Percentiles rank a stretch among this genome's conserved stretches.
Conservation (phyloP, 2,797 vertebrate species). For the Clarias platycephalus region DNA sequence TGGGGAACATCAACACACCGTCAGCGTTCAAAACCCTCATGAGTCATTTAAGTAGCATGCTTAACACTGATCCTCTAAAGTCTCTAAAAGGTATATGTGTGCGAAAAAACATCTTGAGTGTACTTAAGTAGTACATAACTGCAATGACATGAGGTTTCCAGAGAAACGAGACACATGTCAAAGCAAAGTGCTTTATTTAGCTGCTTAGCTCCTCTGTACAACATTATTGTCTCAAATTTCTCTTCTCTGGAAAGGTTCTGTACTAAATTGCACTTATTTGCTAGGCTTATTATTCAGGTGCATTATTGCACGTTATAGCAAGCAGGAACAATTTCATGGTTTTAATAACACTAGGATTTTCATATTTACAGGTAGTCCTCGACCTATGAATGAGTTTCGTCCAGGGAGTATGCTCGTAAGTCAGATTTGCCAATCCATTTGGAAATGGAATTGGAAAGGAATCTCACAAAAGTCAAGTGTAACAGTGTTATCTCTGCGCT, state of each 20-base stretch:
- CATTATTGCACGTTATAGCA: neutral
- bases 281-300: neutral
- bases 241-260: neutral
- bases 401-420: too few species aligned
- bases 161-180: neutral
- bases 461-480: too few species aligned
- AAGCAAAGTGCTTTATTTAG: neutral
- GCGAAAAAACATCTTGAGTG: neutral
- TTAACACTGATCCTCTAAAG: neutral
- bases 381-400: too few species aligned
- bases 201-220: too few species aligned
- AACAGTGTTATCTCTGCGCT: too few species aligned
- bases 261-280: too few species aligned
- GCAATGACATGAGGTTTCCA: neutral
- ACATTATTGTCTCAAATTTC: too few species aligned
- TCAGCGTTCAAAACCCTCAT: neutral
- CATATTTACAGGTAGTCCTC: neutral
- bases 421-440: too few species aligned
- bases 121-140: neutral
- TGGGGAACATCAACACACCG: constrained; percentile 53
- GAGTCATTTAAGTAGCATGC: neutral
- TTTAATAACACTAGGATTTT: neutral
- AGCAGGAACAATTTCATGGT: neutral
- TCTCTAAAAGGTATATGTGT: neutral
- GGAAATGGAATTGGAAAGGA: too few species aligned